These are phyloP conservation scores for Ectropis crepuscularia DNA, from an alignment of 2,888 invertebrate species.

Conservation along the genomic window DNA sequence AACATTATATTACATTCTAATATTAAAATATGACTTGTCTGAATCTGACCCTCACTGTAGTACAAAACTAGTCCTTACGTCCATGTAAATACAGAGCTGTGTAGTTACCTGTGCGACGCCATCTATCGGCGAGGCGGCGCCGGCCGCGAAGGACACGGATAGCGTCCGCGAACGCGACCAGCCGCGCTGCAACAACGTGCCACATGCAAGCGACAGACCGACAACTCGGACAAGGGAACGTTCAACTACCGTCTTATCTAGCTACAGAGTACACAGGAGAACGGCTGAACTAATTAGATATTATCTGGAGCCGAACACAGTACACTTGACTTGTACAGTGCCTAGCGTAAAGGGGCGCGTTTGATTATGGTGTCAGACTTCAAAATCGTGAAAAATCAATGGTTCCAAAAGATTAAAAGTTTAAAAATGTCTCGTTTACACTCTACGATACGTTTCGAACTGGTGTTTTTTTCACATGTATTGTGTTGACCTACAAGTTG, in stretches of 20 bases:
- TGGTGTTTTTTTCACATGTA: no score
- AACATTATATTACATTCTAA: no score
- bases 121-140: constrained; percentile 92
- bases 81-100: constrained; percentile 8
- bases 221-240: constrained; percentile 9
- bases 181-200: constrained; percentile 87
- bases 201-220: constrained; percentile 55
- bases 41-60: background rate
- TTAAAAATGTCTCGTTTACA: no score
- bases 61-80: background rate
- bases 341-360: no score
- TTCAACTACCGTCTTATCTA: background rate
- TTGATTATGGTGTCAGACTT: no score
- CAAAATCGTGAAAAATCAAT: no score
- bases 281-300: background rate
- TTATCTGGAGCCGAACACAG: no score
- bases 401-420: no score
- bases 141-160: constrained; percentile 93
- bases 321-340: no score
- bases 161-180: constrained; percentile 96
- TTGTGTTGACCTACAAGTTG: no score
- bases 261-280: background rate
- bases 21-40: no score
- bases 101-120: constrained; percentile 85
- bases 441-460: no score